Percentiles rank a stretch among this genome's conserved stretches.
These are phyloP conservation scores for Amphiprion clarkii DNA, from an alignment of 2,797 vertebrate species.

Conservation along the genomic window DNA sequence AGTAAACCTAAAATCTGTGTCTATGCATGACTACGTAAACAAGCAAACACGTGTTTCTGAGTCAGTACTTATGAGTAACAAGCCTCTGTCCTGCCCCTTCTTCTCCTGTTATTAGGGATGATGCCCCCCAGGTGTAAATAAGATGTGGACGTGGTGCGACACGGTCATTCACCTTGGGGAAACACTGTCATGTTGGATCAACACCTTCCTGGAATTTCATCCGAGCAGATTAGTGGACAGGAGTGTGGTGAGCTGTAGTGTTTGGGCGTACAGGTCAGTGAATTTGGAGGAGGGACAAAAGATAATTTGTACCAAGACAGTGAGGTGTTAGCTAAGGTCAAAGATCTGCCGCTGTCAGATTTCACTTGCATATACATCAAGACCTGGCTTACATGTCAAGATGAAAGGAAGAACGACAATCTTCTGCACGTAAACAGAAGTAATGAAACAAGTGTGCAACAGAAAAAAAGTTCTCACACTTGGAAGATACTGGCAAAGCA, in stretches of 20 bases:
- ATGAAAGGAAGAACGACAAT: not conserved
- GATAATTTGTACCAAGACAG: slow-evolving; percentile 6
- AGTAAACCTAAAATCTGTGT: slow-evolving; percentile 8
- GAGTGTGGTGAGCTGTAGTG: slow-evolving; percentile 13
- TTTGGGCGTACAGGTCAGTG: slow-evolving; percentile 38
- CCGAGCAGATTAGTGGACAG: slow-evolving; percentile 20
- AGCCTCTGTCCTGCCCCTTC: not conserved
- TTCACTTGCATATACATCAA: not conserved
- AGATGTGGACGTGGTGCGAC: slow-evolving; percentile 60
- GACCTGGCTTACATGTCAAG: not conserved
- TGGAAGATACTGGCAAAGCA: not conserved
- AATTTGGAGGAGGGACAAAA: slow-evolving; percentile 11
- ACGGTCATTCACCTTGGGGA: slow-evolving; percentile 40
- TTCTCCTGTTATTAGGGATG: slow-evolving; percentile 7
- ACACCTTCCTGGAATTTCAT: slow-evolving; percentile 26
- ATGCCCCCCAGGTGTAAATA: slow-evolving; percentile 32
- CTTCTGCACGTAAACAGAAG: not conserved
- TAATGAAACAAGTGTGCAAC: not conserved
- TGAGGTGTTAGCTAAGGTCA: slow-evolving; percentile 12
- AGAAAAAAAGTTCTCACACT: not conserved
- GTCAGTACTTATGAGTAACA: slow-evolving; percentile 42
- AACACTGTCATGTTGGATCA: slow-evolving; percentile 61
- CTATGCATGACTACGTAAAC: slow-evolving; percentile 32
- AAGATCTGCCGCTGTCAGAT: not conserved
- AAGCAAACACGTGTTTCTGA: slow-evolving; percentile 33